Conservation (phyloP, 2,113 vertebrate genomes). For the Panthera tigris region DNA sequence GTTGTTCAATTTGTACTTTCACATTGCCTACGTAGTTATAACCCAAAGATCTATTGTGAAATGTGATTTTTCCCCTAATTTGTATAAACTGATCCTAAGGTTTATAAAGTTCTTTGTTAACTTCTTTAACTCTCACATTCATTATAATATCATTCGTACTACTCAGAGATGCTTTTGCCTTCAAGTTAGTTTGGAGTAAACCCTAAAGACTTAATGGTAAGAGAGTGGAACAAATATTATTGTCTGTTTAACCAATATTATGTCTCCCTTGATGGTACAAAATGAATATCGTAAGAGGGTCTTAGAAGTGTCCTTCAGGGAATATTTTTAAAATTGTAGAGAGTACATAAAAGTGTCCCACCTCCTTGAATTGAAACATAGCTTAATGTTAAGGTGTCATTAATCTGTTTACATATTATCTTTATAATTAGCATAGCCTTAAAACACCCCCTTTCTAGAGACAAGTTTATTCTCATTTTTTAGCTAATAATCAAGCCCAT, state of each 20-base stretch:
- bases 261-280: background rate
- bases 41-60: background rate
- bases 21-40: background rate
- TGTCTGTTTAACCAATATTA: background rate
- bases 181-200: background rate
- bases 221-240: background rate
- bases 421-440: background rate
- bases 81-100: background rate
- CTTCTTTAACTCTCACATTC: background rate
- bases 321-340: background rate
- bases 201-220: background rate
- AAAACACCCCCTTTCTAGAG: background rate
- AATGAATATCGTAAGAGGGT: background rate
- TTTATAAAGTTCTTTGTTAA: background rate
- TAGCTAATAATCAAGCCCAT: background rate
- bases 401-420: background rate
- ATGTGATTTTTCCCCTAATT: background rate
- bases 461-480: background rate
- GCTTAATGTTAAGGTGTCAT: background rate
- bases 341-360: background rate
- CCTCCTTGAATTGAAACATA: background rate
- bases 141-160: background rate
- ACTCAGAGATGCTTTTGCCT: background rate
- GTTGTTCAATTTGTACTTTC: background rate
- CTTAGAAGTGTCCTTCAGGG: background rate